Base-by-base conservation (phyloP, 2,888 invertebrate genomes). In the Neoscelio sp. region DNA sequence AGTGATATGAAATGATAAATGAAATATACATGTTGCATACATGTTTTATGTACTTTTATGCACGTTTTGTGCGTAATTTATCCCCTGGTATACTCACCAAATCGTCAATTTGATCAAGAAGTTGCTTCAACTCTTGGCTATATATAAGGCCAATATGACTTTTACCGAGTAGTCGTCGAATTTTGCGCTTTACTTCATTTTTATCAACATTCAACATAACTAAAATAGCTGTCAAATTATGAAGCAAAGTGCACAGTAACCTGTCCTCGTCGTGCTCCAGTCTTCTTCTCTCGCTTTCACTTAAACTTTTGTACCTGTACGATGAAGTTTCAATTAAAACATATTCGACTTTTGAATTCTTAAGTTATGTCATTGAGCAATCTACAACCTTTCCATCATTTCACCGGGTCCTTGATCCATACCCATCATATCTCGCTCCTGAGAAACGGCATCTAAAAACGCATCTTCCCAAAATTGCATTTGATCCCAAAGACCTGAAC, bases 401-500 rank as follows among this genome's bases (percentile, higher is more conserved):
- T 99, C 99, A 64, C 96, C 95, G 28, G 99, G 98, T 13, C 99
- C 98, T 92, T 99, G 99, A 92, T 99, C 99, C 99, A 99, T 99
- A 62, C 99, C 98, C 83, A 99, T 97, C 94, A 99, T 97, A 88
- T 99, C 99, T 15, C 99, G 93, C 89, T 99, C 99, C 90, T 99
- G 99, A 40, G 95, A 95, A 0, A 99, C 99, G 0, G 99, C 98
- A 91, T 99, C 99, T 65, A 99, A 92, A 89, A 99, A 99, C 0
- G 98, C 96, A 89, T 99, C 99, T 90, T 99, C 99, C 99, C 99
- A 99, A 91, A 99, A 99, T 88, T 98, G 98, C 96, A 98, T 97
- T 92, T 99, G 98, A 91, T 99, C 99, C 99, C 99, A 99, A 23
- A 99, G 91, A 65, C 94, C 93, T 1, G 96, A 95, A 82, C 98